phyloP scores from a whole-genome alignment of 2,113 vertebrate species.

The Condylura cristata region DNA sequence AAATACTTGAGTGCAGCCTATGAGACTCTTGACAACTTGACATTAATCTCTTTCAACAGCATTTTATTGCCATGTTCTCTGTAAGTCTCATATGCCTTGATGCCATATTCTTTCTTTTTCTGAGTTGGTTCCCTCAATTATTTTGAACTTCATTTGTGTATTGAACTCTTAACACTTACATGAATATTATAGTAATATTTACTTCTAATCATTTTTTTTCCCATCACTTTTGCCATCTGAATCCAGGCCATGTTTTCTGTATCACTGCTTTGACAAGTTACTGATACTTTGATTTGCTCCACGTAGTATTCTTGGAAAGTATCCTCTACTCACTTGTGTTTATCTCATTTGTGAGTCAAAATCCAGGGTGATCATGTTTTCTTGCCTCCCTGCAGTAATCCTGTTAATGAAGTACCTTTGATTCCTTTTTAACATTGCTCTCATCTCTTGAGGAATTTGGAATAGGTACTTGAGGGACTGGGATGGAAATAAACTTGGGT shows the following conservation, averaged over 20 bases:
- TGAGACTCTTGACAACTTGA: not conserved
- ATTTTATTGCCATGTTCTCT: not conserved
- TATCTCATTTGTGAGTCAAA: constrained; percentile 32
- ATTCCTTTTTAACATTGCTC: not conserved
- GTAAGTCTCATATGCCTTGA: not conserved
- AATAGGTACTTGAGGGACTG: not conserved
- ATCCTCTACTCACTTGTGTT: not conserved
- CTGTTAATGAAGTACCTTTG: not conserved
- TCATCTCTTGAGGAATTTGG: not conserved
- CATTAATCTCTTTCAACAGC: not conserved
- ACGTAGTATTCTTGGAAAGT: not conserved
- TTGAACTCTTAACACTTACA: not conserved
- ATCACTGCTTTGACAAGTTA: not conserved
- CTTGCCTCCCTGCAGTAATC: not conserved
- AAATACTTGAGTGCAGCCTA: not conserved
- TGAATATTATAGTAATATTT: not conserved
- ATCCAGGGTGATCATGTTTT: constrained; percentile 29
- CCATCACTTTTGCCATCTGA: not conserved
- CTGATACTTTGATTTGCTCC: not conserved
- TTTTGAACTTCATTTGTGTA: not conserved
- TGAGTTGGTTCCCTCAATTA: not conserved
- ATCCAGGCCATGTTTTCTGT: not conserved
- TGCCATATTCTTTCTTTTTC: not conserved
- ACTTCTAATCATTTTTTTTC: not conserved
- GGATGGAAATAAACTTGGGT: not conserved